These are phyloP conservation scores for Tyrannus savana DNA, from an alignment of 2,113 vertebrate species.

Conservation along the genomic window DNA sequence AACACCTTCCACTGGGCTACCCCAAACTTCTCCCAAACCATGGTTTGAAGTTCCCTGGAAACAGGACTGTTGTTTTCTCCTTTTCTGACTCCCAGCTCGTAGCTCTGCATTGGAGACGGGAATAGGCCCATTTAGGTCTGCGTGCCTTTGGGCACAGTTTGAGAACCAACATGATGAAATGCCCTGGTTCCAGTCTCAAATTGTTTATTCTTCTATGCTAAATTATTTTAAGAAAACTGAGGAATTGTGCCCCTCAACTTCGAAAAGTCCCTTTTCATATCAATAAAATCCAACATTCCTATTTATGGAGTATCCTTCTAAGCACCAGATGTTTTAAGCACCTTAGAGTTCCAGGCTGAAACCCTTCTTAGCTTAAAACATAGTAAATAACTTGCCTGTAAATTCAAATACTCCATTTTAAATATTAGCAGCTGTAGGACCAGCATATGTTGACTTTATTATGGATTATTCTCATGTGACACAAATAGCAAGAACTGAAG, in stretches of 20 bases:
- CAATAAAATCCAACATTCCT: slow-evolving; percentile 52
- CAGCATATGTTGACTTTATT: slow-evolving; percentile 54
- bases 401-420: slow-evolving; percentile 66
- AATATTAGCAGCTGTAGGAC: slow-evolving; percentile 62
- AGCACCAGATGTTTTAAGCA: slow-evolving; percentile 70
- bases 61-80: neutral
- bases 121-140: neutral
- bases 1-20: neutral
- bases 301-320: slow-evolving; percentile 63
- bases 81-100: neutral
- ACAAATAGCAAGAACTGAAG: slow-evolving; percentile 49
- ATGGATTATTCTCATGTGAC: slow-evolving; percentile 62
- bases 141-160: neutral
- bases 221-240: neutral
- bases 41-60: neutral
- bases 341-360: slow-evolving; percentile 67
- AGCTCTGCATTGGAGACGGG: neutral
- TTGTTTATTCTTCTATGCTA: neutral
- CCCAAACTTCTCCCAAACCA: accelerated
- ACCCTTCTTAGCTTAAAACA: slow-evolving; percentile 67
- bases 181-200: neutral
- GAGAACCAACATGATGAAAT: neutral
- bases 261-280: slow-evolving; percentile 46
- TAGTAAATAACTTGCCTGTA: slow-evolving; percentile 68
- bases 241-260: slow-evolving; percentile 38